Conservation (phyloP, 2,113 vertebrate species). For the Crotalus tigris region DNA sequence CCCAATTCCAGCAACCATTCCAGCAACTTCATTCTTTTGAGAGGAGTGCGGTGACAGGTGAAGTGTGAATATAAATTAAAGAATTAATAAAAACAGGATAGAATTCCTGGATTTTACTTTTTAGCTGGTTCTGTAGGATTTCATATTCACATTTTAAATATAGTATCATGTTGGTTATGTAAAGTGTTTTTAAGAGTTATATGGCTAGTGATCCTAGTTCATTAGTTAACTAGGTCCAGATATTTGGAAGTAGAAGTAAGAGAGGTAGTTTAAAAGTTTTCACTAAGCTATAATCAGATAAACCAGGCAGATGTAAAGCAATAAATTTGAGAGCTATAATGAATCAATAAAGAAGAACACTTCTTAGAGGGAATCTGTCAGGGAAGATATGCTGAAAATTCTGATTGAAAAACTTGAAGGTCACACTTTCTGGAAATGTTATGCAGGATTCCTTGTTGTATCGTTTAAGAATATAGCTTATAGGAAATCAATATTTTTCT, state of each 20-base stretch:
- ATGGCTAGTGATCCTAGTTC: neutral
- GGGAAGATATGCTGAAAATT: neutral
- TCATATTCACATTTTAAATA: neutral
- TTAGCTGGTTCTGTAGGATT: neutral
- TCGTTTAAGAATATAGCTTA: neutral
- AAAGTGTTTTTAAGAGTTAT: neutral
- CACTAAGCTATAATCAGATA: neutral
- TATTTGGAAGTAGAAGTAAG: neutral
- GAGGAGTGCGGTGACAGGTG: neutral
- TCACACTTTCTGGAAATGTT: neutral
- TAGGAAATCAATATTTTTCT: neutral
- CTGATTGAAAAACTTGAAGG: conserved; percentile 1
- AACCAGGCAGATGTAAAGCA: conserved; percentile 42
- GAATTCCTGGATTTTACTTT: neutral
- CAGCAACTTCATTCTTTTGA: neutral
- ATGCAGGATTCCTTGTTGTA: neutral
- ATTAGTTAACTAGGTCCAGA: neutral
- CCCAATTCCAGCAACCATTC: too few relatives aligned
- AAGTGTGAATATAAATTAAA: neutral
- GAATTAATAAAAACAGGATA: neutral
- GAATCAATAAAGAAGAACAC: conserved; percentile 23
- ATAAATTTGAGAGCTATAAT: conserved; percentile 30
- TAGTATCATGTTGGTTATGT: neutral
- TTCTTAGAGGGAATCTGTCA: neutral
- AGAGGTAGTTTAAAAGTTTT: conserved; percentile 29